Percentiles rank a stretch among this genome's conserved stretches.
phyloP scores from a whole-genome alignment of 2,113 vertebrate genomes.

The Kryptolebias marmoratus region DNA sequence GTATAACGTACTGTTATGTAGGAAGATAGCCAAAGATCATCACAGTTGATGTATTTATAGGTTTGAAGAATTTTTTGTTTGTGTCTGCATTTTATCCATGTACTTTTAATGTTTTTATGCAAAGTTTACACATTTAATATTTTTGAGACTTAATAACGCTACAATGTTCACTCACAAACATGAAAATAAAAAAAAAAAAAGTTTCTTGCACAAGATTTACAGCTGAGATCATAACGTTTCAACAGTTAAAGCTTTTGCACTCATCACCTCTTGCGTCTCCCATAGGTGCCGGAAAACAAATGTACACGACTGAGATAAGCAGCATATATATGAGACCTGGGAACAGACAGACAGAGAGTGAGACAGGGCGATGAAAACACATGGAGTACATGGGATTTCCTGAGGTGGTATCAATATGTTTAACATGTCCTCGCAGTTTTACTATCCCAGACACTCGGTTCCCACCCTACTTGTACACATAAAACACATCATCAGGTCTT shows the following conservation, averaged over 20 bases:
- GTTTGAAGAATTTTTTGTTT: too few relatives aligned
- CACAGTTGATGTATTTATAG: too few relatives aligned
- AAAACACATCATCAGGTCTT: conserved; percentile 76
- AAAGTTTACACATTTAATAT: too few relatives aligned
- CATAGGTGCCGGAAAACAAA: background rate
- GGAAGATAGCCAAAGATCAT: too few relatives aligned
- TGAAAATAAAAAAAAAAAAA: background rate
- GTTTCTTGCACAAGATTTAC: background rate
- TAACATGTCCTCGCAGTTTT: conserved; percentile 72
- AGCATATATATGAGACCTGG: background rate
- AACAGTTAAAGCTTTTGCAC: background rate
- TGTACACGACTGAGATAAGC: background rate
- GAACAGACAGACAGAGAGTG: conserved; percentile 14
- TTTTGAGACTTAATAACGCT: background rate
- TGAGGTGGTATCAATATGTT: conserved; percentile 75
- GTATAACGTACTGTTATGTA: too few relatives aligned
- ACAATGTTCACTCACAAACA: conserved; percentile 1
- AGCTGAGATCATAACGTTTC: background rate
- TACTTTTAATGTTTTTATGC: too few relatives aligned
- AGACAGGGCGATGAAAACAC: conserved; percentile 54
- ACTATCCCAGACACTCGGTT: conserved; percentile 61
- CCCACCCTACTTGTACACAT: conserved; percentile 65
- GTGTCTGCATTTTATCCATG: too few relatives aligned
- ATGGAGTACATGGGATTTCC: conserved; percentile 75
- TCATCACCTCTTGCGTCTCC: background rate